Percentiles rank a stretch among this genome's conserved stretches.
Evolutionary conservation across 2,888 invertebrate species (phyloP).

Genomic region (Eupithecia dodoneata): DNA sequence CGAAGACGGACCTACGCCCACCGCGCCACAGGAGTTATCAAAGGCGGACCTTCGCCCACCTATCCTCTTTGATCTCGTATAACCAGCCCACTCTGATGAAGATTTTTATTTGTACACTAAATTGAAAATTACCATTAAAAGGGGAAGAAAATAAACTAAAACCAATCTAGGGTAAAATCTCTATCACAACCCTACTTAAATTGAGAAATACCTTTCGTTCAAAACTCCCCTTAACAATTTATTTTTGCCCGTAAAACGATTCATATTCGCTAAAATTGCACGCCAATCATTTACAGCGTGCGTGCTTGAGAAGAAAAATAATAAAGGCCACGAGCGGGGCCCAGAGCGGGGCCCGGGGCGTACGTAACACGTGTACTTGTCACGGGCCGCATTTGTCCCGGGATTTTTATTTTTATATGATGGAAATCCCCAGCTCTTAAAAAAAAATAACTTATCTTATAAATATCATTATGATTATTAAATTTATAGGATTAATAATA

Average conservation of each 20-base stretch:
- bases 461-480: too few relatives aligned
- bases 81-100: neutral
- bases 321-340: constrained; percentile 36
- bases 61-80: neutral
- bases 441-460: too few relatives aligned
- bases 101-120: neutral
- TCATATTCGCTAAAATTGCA: constrained; percentile 38
- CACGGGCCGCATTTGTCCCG: constrained; percentile 48
- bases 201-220: constrained; percentile 16
- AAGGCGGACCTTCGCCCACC: too few relatives aligned
- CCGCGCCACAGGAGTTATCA: too few relatives aligned
- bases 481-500: too few relatives aligned
- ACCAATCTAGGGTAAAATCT: neutral
- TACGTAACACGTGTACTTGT: constrained; percentile 48
- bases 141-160: neutral
- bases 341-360: constrained; percentile 21
- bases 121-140: too few relatives aligned
- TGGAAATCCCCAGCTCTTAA: too few relatives aligned
- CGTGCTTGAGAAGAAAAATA: constrained; percentile 44
- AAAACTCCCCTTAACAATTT: constrained; percentile 24
- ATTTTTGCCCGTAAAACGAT: constrained; percentile 23
- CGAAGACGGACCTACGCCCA: too few relatives aligned
- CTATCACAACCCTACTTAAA: constrained; percentile 1
- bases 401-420: neutral
- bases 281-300: constrained; percentile 47